phyloP scores from a whole-genome alignment of 2,888 invertebrate genomes.

The Nesidiocoris tenuis region DNA sequence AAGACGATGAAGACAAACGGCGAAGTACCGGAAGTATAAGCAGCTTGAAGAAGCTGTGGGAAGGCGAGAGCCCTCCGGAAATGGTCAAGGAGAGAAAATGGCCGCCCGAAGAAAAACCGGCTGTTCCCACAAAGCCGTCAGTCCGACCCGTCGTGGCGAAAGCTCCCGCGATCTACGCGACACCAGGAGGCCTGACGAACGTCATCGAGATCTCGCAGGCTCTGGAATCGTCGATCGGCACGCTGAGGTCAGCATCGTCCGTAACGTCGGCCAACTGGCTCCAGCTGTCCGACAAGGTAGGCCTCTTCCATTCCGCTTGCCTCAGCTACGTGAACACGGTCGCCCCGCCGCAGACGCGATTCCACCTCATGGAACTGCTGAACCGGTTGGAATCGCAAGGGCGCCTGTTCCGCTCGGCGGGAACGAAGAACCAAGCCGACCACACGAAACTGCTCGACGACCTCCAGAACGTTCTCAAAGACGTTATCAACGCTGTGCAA shows the following conservation, averaged over 20 bases:
- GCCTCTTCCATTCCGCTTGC: constrained; percentile 78
- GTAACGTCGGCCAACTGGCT: constrained; percentile 71
- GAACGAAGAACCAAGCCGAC: constrained; percentile 68
- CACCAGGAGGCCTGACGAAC: constrained; percentile 61
- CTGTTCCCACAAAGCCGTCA: constrained; percentile 65
- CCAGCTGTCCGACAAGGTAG: constrained; percentile 74
- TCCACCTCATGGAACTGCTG: constrained; percentile 77
- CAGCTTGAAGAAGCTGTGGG: constrained; percentile 90
- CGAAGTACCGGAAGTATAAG: constrained; percentile 90
- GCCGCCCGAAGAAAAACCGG: constrained; percentile 63
- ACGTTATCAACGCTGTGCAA: constrained; percentile 62
- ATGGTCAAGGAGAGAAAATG: constrained; percentile 56
- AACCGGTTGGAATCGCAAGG: constrained; percentile 70
- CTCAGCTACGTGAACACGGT: constrained; percentile 77
- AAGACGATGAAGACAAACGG: constrained; percentile 78
- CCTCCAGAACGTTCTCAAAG: constrained; percentile 69
- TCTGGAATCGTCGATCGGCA: constrained; percentile 65
- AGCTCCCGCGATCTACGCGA: constrained; percentile 72
- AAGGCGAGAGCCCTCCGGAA: constrained; percentile 64
- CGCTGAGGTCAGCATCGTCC: constrained; percentile 60
- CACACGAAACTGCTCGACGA: constrained; percentile 68
- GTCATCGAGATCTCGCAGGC: constrained; percentile 67
- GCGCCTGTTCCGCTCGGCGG: constrained; percentile 66
- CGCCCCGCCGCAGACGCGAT: constrained; percentile 82
- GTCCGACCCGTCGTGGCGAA: constrained; percentile 55